A percentile compares a stretch with the other conserved stretches of the same genome.
These are phyloP conservation scores for Caenorhabditis virilis DNA, from an alignment of 2,888 invertebrate species.

Conservation along the genomic window DNA sequence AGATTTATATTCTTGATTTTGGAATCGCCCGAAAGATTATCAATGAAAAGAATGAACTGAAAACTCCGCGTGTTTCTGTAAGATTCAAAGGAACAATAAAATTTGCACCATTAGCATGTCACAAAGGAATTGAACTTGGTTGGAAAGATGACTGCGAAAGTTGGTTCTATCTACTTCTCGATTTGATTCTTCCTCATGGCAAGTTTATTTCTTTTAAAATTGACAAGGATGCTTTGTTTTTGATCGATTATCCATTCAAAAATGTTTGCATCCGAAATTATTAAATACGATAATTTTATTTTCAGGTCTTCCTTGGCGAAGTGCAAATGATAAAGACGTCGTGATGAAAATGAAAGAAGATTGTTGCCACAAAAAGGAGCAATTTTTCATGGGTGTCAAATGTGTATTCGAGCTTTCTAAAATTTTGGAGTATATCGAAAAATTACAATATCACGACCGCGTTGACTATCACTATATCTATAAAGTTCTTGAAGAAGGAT, in stretches of 20 bases:
- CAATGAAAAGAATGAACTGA: conserved; percentile 49
- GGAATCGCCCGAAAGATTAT: conserved; percentile 57
- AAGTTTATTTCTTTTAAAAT: no score
- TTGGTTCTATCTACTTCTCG: conserved; percentile 63
- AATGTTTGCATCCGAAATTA: no score
- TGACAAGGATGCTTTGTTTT: no score
- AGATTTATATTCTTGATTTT: conserved; percentile 62
- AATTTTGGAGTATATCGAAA: conserved; percentile 55
- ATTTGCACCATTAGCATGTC: conserved; percentile 60
- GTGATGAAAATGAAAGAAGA: conserved; percentile 52
- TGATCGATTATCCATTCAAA: no score
- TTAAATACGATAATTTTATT: no score
- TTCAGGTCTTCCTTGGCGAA: conserved; percentile 60
- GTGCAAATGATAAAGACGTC: conserved; percentile 43
- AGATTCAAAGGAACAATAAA: conserved; percentile 62
- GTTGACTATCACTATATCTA: conserved; percentile 56
- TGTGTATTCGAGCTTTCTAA: conserved; percentile 43
- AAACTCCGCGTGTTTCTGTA: conserved; percentile 42
- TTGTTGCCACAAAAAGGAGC: conserved; percentile 37
- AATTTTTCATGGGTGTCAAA: conserved; percentile 27
- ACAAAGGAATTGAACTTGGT: conserved; percentile 50
- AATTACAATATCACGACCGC: conserved; percentile 47
- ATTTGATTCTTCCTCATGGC: conserved; percentile 46
- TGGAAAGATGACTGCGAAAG: conserved; percentile 63
- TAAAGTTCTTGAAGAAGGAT: conserved; percentile 34